Percentiles rank a stretch among this genome's conserved stretches.
Conservation (phyloP, 2,113 vertebrate genomes). For the Platichthys stellatus region DNA sequence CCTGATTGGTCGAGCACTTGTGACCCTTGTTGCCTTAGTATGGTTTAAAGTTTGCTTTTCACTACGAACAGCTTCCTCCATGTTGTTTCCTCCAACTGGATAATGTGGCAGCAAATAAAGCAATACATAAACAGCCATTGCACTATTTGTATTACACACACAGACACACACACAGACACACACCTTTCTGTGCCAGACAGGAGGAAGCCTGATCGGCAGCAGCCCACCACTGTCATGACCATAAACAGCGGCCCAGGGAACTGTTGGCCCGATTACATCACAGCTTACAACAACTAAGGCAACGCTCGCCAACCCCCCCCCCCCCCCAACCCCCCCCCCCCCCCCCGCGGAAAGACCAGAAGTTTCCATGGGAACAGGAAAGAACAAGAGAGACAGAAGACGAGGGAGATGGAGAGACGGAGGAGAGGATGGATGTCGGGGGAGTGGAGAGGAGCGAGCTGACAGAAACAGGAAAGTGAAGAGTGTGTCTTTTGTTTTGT, state of each 20-base stretch:
- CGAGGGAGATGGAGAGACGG: slow-evolving; percentile 38
- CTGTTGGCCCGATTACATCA: slow-evolving; percentile 70
- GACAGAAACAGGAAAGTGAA: not conserved
- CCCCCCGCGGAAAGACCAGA: slow-evolving; percentile 71
- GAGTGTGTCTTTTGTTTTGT: not conserved
- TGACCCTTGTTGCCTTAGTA: no score
- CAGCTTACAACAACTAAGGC: slow-evolving; percentile 60
- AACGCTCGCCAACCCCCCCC: slow-evolving; percentile 53
- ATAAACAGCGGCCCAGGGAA: slow-evolving; percentile 65
- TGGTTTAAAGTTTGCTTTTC: no score
- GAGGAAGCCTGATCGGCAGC: slow-evolving; percentile 43
- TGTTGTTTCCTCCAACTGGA: slow-evolving; percentile 2
- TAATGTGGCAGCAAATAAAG: slow-evolving; percentile 3
- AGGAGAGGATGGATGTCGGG: slow-evolving; percentile 49
- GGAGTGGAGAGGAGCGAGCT: slow-evolving; percentile 28
- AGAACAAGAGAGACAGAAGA: slow-evolving; percentile 49
- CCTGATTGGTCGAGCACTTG: no score
- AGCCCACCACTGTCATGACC: slow-evolving; percentile 53
- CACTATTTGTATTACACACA: not conserved
- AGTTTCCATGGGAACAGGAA: slow-evolving; percentile 81
- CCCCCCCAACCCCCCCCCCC: slow-evolving; percentile 63
- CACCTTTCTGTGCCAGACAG: slow-evolving; percentile 9
- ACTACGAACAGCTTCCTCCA: not conserved
- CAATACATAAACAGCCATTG: not conserved
- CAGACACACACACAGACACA: slow-evolving; percentile 1